Conservation (phyloP, 1,140 invertebrate genomes). For the Drosophila gunungcola region DNA sequence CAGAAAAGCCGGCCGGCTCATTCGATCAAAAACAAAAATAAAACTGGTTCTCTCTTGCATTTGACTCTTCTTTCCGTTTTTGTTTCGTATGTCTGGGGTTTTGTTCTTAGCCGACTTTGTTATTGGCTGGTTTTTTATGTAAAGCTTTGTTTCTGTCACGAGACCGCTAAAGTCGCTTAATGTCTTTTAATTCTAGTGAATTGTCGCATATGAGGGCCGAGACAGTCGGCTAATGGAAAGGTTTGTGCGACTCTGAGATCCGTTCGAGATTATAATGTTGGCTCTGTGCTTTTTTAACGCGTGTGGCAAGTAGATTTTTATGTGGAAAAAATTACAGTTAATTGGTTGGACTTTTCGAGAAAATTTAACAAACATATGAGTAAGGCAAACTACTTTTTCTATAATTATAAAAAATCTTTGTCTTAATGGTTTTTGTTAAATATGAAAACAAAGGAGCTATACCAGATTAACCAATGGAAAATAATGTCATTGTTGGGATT, state of each 20-base stretch:
- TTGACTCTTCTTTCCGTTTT: constrained; percentile 27
- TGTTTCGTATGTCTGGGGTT: constrained; percentile 53
- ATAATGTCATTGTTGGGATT: no score
- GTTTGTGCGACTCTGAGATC: constrained; percentile 65
- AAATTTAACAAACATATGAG: constrained; percentile 4
- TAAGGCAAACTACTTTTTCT: neutral
- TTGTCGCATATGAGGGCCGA: constrained; percentile 51
- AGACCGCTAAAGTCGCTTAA: constrained; percentile 65
- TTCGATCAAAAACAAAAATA: constrained; percentile 19
- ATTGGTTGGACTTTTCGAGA: constrained; percentile 15
- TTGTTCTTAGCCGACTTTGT: constrained; percentile 57
- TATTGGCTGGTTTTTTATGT: constrained; percentile 40
- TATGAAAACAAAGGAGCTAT: no score
- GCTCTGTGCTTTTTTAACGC: neutral
- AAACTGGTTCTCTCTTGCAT: constrained; percentile 70
- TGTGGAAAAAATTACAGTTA: constrained; percentile 21
- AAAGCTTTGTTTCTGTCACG: constrained; percentile 62
- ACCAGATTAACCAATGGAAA: no score
- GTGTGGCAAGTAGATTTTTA: constrained; percentile 34
- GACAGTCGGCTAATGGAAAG: constrained; percentile 62
- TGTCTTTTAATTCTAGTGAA: constrained; percentile 65
- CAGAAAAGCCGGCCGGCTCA: constrained; percentile 71
- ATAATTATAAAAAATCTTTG: neutral
- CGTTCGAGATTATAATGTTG: constrained; percentile 34
- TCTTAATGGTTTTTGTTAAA: no score